Evolutionary conservation across 2,888 invertebrate genomes (phyloP), one percentile per base, ranked within the genome.

Genomic region (Latrodectus elegans): DNA sequence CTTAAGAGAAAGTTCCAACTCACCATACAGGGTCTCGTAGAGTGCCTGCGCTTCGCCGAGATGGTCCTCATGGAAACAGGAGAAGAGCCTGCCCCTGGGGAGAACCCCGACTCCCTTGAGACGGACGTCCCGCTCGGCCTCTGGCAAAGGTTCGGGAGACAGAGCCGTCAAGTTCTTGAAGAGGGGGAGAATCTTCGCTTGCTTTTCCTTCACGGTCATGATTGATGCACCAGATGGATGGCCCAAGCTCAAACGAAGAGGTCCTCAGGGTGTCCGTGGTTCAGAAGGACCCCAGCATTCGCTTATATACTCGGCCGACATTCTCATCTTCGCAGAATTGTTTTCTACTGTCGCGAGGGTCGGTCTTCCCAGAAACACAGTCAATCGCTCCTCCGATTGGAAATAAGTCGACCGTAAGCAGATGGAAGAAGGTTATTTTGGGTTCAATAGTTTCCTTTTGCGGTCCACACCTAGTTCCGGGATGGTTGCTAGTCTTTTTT

Each of bases 21-120:
- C 74, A 88, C 88, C 74, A 14, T 70, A 88, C 14, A 88, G 26
- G 53, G 72, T 92, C 91, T 95, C 94, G 92, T 95, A 95, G 38
- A 96, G 92, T 8, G 94, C 94, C 6, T 94, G 91, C 11, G 94
- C 95, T 91, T 96, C 95, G 90, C 94, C 93, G 77, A 94, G 92
- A 87, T 95, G 95, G 55, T 93, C 92, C 82, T 94, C 93, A 91
- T 95, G 93, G 91, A 94, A 94, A 91, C 94, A 93, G n/a, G 95
- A 94, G 93, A 95, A 95, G n/a, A 94, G 93, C 89, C 94, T 93
- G 67, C 94, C 94, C 52, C 90, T 89, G 68, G 93, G 93, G 0
- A 95, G 95, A 72, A 95, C 68, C 26, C 88, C 88, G n/a, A 88
- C 88, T 8, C 65, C 79, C 49, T 88, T 83, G 6, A 88, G 68